Evolutionary conservation across 2,113 vertebrate genomes (phyloP), one percentile per base, ranked within the genome.

Genomic region (Larimichthys crocea): DNA sequence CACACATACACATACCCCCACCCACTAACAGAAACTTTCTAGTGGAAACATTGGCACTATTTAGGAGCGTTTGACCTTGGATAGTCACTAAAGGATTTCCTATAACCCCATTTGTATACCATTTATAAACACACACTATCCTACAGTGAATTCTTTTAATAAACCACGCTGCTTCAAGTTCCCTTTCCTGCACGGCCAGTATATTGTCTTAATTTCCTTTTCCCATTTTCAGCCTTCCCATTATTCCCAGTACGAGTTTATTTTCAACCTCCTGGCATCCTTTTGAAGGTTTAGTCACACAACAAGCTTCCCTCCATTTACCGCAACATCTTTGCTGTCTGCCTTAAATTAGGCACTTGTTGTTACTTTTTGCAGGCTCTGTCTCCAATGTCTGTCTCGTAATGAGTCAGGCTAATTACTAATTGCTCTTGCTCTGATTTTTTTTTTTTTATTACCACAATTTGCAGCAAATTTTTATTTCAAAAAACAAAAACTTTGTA

Each of bases 171-270:
- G 49, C 66, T 88, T 82, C 46, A 3, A 76, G 53, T 88, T 90
- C 83, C 91, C 65, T 77, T 91, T 85, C 89, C 83, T 59, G 70
- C 56, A 48, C 44, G 65, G 64, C 74, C 35, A 56, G 57, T 66
- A 74, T 88, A 91, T 94, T 91, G 90, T 92, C 65, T 78, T 40
- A 12, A 63, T 87, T 92, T 92, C 91, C 91, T 89, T 89, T 88
- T 76, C 69, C 75, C 52, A 76, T 85, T 84, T 84, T 62, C 85
- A 76, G 80, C 79, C 88, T 90, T 85, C 81, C 87, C 79, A 89
- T 79, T 86, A 88, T 89, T 87, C 88, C 86, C 90, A 83, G 73
- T 60, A 59, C 29, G 56, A 10, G 65, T 82, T 88, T 87, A 82
- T 90, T 92, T 91, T 87, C 44, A 89, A 56, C 71, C 75, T 74